These are phyloP conservation scores for Erpetoichthys calabaricus DNA, from an alignment of 2,797 vertebrate genomes.

Conservation along the genomic window DNA sequence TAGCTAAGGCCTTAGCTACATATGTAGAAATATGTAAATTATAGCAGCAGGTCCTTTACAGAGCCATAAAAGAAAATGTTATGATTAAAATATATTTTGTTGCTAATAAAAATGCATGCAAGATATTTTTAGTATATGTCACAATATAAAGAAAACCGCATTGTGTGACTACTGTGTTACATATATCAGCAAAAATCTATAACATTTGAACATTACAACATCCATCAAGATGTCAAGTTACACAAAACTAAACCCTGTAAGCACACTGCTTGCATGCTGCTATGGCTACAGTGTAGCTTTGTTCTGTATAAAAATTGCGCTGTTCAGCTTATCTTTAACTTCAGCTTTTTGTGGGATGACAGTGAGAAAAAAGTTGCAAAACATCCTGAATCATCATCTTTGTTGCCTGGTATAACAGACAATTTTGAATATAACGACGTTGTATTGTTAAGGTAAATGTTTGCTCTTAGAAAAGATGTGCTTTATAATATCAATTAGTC, in stretches of 20 bases:
- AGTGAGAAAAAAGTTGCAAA: not conserved
- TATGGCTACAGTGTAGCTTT: slow-evolving; percentile 26
- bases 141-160: slow-evolving; percentile 19
- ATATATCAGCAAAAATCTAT: slow-evolving; percentile 32
- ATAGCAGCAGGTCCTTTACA: not conserved
- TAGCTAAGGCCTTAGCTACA: too few species aligned
- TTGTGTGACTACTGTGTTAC: slow-evolving; percentile 16
- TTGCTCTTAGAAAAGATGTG: too few species aligned
- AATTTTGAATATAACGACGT: too few species aligned
- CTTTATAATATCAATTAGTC: too few species aligned
- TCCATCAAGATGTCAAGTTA: slow-evolving; percentile 37
- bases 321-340: slow-evolving; percentile 19
- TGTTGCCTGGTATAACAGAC: too few species aligned
- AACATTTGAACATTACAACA: slow-evolving; percentile 27
- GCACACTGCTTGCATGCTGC: slow-evolving; percentile 4
- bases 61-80: slow-evolving; percentile 8
- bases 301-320: slow-evolving; percentile 29
- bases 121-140: slow-evolving; percentile 21
- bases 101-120: slow-evolving; percentile 14
- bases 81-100: slow-evolving; percentile 15
- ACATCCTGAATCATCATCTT: too few species aligned
- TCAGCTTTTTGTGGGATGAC: not conserved
- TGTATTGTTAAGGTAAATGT: too few species aligned
- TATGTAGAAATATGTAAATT: too few species aligned
- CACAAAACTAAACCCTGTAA: slow-evolving; percentile 28